Conservation (phyloP, 92 coral and sea anemone genomes). For the Pocillopora meandrina region DNA sequence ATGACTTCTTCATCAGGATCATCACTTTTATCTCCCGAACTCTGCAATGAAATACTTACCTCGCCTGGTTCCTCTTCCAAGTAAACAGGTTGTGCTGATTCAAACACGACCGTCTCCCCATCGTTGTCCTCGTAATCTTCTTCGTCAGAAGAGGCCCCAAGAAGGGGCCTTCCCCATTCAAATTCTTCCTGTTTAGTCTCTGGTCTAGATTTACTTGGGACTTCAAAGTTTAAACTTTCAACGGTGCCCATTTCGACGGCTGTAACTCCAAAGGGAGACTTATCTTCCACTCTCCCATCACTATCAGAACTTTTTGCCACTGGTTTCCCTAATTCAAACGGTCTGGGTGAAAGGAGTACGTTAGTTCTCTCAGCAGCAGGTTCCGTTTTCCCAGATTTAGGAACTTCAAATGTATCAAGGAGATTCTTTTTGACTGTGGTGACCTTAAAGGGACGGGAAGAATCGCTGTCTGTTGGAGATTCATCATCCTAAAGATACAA, state of each 20-base stretch:
- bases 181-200: conserved; percentile 28
- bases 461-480: conserved; percentile 12
- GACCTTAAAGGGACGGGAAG: conserved; percentile 57
- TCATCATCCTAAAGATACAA: conserved; percentile 41
- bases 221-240: conserved; percentile 39
- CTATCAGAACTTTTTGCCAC: conserved; percentile 34
- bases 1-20: conserved; percentile 50
- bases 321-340: conserved; percentile 47
- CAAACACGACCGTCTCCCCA: conserved; percentile 30
- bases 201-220: conserved; percentile 41
- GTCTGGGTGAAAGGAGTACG: conserved; percentile 32
- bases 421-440: conserved; percentile 74
- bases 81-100: conserved; percentile 50
- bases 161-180: conserved; percentile 61
- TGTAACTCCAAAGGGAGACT: conserved; percentile 39
- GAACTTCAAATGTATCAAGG: conserved; percentile 49
- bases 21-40: conserved; percentile 8
- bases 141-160: conserved; percentile 39
- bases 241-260: conserved; percentile 44
- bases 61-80: conserved; percentile 27
- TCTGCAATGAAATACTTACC: conserved; percentile 28
- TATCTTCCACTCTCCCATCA: conserved; percentile 42
- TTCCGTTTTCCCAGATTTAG: conserved; percentile 17
- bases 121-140: conserved; percentile 45
- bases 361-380: conserved; percentile 5